These are phyloP conservation scores for Dallia pectoralis DNA, from an alignment of 2,797 vertebrate genomes.

Conservation along the genomic window DNA sequence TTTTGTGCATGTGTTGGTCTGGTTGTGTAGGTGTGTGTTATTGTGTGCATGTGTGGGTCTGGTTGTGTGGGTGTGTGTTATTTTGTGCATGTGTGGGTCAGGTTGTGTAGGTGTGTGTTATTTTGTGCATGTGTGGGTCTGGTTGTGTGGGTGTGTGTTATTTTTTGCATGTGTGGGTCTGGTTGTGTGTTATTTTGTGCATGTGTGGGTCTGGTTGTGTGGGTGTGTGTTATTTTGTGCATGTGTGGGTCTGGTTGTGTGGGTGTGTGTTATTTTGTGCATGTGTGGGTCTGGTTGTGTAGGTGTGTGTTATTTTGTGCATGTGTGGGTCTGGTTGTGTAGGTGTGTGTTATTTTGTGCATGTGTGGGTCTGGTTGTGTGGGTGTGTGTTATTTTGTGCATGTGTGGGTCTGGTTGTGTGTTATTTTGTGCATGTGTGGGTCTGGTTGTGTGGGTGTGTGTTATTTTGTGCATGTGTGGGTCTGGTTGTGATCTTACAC, in stretches of 20 bases:
- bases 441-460: too few species aligned
- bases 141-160: not conserved
- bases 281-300: too few species aligned
- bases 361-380: not conserved
- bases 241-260: not conserved
- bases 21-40: too few species aligned
- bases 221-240: not conserved
- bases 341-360: too few species aligned
- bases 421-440: too few species aligned
- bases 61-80: not conserved
- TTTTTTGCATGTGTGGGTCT: not conserved
- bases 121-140: too few species aligned
- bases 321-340: not conserved
- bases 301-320: too few species aligned
- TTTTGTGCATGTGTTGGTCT: not conserved
- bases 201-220: not conserved
- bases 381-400: not conserved
- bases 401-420: not conserved
- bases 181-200: too few species aligned
- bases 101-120: not conserved
- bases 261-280: too few species aligned
- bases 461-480: not conserved
- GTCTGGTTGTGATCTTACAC: too few species aligned
- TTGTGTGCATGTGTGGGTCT: too few species aligned
- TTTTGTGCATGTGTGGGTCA: not conserved